A percentile compares a stretch with the other conserved stretches of the same genome.
Evolutionary conservation across 2,888 invertebrate genomes (phyloP).

Genomic region (Scaptomyza reducta): DNA sequence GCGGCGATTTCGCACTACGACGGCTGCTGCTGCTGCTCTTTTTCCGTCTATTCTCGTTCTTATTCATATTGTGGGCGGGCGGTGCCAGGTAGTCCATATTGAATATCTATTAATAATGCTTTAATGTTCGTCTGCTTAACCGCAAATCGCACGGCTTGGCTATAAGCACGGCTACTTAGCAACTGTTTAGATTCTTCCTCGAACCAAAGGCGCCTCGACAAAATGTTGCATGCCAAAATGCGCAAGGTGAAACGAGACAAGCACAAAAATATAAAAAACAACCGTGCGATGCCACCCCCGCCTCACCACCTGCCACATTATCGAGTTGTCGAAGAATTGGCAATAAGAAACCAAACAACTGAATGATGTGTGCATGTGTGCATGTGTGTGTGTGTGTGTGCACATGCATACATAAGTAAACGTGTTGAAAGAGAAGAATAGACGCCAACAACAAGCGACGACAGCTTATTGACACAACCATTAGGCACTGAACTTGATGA

Average conservation of each 20-base stretch:
- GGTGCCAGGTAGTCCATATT: constrained; percentile 47
- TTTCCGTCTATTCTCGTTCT: background rate
- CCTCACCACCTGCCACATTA: constrained; percentile 24
- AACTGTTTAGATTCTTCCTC: constrained; percentile 25
- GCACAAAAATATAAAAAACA: constrained; percentile 35
- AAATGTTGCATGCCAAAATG: constrained; percentile 42
- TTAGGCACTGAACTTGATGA: background rate
- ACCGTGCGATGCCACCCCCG: constrained; percentile 3
- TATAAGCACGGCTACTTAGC: constrained; percentile 28
- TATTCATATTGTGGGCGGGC: constrained; percentile 2
- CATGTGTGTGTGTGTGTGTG: constrained; percentile 13
- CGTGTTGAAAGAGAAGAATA: constrained; percentile 6
- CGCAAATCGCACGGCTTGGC: constrained; percentile 24
- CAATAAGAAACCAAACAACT: constrained; percentile 35
- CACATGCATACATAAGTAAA: constrained; percentile 8
- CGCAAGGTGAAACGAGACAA: constrained; percentile 42
- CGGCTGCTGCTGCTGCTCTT: constrained; percentile 7
- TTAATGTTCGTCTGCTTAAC: constrained; percentile 27
- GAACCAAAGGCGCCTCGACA: constrained; percentile 4
- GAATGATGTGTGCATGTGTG: constrained; percentile 9
- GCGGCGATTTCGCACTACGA: background rate
- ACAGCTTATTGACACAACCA: constrained; percentile 16
- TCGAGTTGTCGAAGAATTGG: constrained; percentile 56
- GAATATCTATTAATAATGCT: constrained; percentile 6
- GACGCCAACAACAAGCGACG: background rate